Conservation (phyloP, 2,113 vertebrate species). For the Zootoca vivipara region DNA sequence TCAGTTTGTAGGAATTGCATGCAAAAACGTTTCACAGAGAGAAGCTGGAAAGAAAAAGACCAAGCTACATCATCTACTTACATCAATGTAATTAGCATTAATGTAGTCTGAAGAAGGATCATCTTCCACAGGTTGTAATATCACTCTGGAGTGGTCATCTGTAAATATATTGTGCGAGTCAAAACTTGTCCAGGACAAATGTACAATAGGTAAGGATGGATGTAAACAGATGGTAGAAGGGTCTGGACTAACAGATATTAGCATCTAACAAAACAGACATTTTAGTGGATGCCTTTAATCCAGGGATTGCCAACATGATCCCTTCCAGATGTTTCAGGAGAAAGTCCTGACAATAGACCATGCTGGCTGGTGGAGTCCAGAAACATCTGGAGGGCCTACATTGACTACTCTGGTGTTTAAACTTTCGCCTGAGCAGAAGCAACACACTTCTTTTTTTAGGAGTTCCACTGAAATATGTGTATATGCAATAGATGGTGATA, state of each 20-base stretch:
- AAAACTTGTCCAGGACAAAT: constrained; percentile 2
- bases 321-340: no score
- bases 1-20: constrained; percentile 82
- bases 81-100: constrained; percentile 99
- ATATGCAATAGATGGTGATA: neutral
- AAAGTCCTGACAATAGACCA: no score
- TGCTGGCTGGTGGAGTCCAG: no score
- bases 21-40: constrained; percentile 84
- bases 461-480: neutral
- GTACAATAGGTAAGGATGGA: neutral
- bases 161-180: constrained; percentile 57
- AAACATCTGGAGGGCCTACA: no score
- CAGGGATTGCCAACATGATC: no score
- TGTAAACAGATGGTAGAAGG: constrained; percentile 6
- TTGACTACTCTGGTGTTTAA: neutral
- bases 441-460: neutral
- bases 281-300: neutral
- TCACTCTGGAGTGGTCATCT: constrained; percentile 99
- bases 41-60: constrained; percentile 70
- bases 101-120: constrained; percentile 99
- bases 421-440: neutral
- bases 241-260: neutral
- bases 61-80: constrained; percentile 89
- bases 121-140: constrained; percentile 96
- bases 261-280: neutral